These are phyloP conservation scores for Parus major DNA, from an alignment of 2,113 vertebrate species.

Conservation along the genomic window DNA sequence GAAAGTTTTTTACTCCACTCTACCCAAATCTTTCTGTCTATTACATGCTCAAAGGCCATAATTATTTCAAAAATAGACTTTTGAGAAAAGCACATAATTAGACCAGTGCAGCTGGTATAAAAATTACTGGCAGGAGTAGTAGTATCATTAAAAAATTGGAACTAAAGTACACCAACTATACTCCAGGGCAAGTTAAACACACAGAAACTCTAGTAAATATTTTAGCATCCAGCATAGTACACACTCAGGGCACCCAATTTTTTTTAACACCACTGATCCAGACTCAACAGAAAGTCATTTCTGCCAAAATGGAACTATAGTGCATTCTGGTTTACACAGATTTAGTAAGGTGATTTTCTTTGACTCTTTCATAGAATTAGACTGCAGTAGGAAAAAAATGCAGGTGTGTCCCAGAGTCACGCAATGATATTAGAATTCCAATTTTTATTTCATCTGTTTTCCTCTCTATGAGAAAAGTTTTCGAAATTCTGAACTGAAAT, in stretches of 20 bases:
- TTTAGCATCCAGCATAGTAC: conserved; percentile 19
- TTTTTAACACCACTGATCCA: conserved; percentile 4
- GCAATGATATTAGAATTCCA: neutral
- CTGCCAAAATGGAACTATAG: neutral
- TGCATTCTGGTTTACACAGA: neutral
- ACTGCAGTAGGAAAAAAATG: neutral
- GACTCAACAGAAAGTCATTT: neutral
- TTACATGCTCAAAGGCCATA: conserved; percentile 65
- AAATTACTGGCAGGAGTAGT: conserved; percentile 66
- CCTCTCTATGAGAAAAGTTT: neutral
- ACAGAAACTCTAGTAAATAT: conserved; percentile 47
- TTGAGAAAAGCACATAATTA: conserved; percentile 75
- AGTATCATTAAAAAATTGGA: conserved; percentile 77
- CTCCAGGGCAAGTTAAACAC: conserved; percentile 62
- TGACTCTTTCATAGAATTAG: neutral
- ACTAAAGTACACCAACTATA: conserved; percentile 40
- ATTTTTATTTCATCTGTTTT: neutral
- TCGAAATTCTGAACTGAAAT: neutral
- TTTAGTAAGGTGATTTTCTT: neutral
- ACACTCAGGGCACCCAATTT: neutral
- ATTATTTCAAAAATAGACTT: conserved; percentile 76
- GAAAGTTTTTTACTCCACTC: conserved; percentile 13
- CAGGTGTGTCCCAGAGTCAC: neutral
- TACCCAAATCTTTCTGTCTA: conserved; percentile 39
- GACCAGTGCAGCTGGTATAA: conserved; percentile 71